phyloP scores from a whole-genome alignment of 1,140 invertebrate species.

The Homarus americanus region DNA sequence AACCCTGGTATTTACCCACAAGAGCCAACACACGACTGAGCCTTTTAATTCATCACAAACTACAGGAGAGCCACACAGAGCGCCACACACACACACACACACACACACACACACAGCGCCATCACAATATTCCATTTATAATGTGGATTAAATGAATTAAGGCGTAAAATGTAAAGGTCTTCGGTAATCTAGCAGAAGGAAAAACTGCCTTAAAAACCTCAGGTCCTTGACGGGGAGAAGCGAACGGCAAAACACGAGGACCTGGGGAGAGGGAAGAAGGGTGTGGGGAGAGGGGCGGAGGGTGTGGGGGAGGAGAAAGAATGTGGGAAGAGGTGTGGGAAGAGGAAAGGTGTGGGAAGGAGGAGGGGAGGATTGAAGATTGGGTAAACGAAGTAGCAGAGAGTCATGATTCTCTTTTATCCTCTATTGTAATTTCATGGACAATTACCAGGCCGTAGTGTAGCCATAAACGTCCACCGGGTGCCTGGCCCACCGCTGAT shows the following conservation, averaged over 20 bases:
- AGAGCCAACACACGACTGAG: background rate
- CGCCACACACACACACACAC: background rate
- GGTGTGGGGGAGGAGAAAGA: background rate
- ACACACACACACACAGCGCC: background rate
- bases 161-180: background rate
- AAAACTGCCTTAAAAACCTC: too few relatives aligned
- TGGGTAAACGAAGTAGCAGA: background rate
- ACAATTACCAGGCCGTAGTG: background rate
- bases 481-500: background rate
- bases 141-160: background rate
- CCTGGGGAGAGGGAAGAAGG: background rate
- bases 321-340: background rate
- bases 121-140: background rate
- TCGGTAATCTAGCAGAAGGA: background rate
- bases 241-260: background rate
- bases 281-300: background rate
- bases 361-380: background rate
- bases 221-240: background rate
- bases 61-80: background rate
- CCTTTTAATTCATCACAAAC: background rate
- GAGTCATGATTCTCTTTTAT: background rate
- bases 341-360: background rate
- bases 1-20: background rate
- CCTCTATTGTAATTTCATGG: background rate
- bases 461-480: background rate